Percentiles rank a stretch among this genome's conserved stretches.
Evolutionary conservation across 2,888 invertebrate species (phyloP).

Genomic region (Tuta absoluta): DNA sequence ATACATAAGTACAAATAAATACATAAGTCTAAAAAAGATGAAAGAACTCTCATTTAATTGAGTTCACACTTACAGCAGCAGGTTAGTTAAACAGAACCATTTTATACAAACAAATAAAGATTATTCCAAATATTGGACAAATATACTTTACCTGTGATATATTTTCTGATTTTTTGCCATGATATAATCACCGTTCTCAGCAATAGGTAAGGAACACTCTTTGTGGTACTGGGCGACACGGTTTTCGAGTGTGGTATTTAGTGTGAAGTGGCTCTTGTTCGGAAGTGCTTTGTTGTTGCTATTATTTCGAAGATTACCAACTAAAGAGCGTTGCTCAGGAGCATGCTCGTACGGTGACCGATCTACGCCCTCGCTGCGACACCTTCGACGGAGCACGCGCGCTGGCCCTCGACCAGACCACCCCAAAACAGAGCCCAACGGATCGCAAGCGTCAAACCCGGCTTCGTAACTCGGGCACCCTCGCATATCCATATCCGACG

Average conservation of each 20-base stretch:
- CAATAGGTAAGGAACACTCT: conserved; percentile 67
- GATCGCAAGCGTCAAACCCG: conserved; percentile 74
- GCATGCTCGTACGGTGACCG: conserved; percentile 76
- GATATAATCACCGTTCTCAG: conserved; percentile 72
- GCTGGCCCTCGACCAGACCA: conserved; percentile 67
- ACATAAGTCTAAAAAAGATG: too few relatives aligned
- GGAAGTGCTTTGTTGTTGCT: conserved; percentile 56
- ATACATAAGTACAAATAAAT: too few relatives aligned
- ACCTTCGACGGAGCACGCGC: conserved; percentile 72
- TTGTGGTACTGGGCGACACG: conserved; percentile 57
- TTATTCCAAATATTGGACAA: neutral
- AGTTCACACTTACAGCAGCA: neutral
- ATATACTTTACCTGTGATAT: conserved; percentile 39
- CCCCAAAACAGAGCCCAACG: conserved; percentile 68
- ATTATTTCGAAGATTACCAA: conserved; percentile 53
- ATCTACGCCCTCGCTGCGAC: conserved; percentile 77
- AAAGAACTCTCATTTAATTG: too few relatives aligned
- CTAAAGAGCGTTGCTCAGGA: conserved; percentile 60
- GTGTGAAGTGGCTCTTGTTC: conserved; percentile 69
- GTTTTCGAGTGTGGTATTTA: conserved; percentile 55
- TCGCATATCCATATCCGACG: conserved; percentile 75
- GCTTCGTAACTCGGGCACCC: conserved; percentile 73
- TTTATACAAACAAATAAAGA: neutral
- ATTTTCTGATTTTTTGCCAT: conserved; percentile 68
- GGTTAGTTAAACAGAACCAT: neutral